Evolutionary conservation across 2,888 invertebrate genomes (phyloP), one percentile per base, ranked within the genome.

Genomic region (Pseudanteris insignis): DNA sequence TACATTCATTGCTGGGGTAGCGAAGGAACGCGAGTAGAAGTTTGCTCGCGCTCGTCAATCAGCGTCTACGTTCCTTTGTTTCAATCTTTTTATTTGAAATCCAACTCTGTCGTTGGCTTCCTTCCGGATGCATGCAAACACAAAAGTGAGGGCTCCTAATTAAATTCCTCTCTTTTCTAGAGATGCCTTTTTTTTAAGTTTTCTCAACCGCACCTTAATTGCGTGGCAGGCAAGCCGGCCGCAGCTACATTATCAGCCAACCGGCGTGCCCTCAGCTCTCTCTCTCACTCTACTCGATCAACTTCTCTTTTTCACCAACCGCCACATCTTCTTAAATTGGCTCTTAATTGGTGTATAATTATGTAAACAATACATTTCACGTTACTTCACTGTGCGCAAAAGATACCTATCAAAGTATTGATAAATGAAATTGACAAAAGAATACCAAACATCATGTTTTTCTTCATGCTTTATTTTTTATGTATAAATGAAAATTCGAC

Each of bases 321-420:
- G 55, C 59, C 60, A 60, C 43, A 47, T 64, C 34, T 55, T 43
- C 41, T 51, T 41, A 50, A 59, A 63, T 63, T 66, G 66, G 55
- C 72, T 72, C 73, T 74, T 78, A 77, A 78, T 78, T 77, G 78
- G 76, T 73, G 70, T 72, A 74, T 75, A 77, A 77, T 78, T 76
- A 78, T 72, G 75, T 74, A 74, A 75, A 75, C 73, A 75, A 71
- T 75, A 70, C 62, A 37, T 50, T 40, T 2, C 28, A 12, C 32
- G 32, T 47, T 44, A 8, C 26, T 21, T 26, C 11, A 2, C 11
- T 41, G 41, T 46, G 18, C 18, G 15, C 37, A 34, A 41, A 40
- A 40, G 2, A 30, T 4, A 5, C 3, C 12, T n/a, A n/a, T 2
- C 26, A 2, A 26, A 26, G 18, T 6, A 18, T 18, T 4, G 6